Percentiles rank a stretch among this genome's conserved stretches.
phyloP scores from a whole-genome alignment of 1,140 invertebrate species.

The Cephus cinctus region DNA sequence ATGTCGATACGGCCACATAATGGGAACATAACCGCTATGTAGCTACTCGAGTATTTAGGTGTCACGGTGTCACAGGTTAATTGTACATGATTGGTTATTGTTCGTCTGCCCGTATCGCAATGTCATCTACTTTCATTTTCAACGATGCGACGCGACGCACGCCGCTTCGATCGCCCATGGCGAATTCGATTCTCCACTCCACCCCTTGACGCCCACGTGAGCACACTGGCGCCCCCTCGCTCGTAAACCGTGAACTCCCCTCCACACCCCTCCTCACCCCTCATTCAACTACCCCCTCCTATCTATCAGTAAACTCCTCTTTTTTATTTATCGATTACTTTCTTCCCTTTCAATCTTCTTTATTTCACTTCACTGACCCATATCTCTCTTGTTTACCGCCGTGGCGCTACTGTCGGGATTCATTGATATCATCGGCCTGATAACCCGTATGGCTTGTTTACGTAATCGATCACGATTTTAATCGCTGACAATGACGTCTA shows the following conservation, averaged over 20 bases:
- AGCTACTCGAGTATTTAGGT: conserved; percentile 45
- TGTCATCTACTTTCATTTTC: conserved; percentile 12
- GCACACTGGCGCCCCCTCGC: not conserved
- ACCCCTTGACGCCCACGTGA: conserved; percentile 18
- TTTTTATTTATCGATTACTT: not conserved
- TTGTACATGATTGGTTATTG: conserved; percentile 52
- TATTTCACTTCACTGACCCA: conserved; percentile 8
- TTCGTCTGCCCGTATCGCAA: conserved; percentile 22
- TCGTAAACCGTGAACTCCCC: conserved; percentile 4
- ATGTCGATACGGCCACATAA: conserved; percentile 52
- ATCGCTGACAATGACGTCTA: too few species aligned
- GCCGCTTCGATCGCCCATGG: too few species aligned
- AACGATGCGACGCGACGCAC: too few species aligned
- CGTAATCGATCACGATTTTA: too few species aligned
- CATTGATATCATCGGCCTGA: too few species aligned
- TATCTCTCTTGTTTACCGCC: too few species aligned
- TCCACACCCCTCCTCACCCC: not conserved
- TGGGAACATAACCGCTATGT: conserved; percentile 48
- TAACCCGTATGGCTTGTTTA: too few species aligned
- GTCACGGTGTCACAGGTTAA: conserved; percentile 50
- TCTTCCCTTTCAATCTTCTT: conserved; percentile 3
- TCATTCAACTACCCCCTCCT: not conserved
- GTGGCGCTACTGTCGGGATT: too few species aligned
- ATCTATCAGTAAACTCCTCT: not conserved
- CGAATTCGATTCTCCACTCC: conserved; percentile 28